Evolutionary conservation across 2,797 vertebrate genomes (phyloP).

Genomic region (Dryobates pubescens): DNA sequence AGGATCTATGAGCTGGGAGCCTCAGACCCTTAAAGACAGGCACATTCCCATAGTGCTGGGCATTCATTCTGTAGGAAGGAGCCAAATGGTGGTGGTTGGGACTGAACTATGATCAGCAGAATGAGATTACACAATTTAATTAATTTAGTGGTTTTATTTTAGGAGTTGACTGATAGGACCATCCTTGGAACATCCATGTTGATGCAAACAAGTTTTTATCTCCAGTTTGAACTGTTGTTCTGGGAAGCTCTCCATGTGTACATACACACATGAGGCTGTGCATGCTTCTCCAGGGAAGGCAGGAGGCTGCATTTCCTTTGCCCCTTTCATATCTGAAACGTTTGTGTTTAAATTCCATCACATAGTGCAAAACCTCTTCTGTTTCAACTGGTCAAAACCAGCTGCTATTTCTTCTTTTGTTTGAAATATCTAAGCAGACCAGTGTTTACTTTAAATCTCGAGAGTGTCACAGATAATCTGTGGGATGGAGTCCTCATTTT

Average conservation of each 20-base stretch:
- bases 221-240: background rate
- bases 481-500: slow-evolving; percentile 53
- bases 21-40: background rate
- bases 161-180: background rate
- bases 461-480: slow-evolving; percentile 63
- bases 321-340: background rate
- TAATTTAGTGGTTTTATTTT: background rate
- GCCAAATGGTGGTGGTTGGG: background rate
- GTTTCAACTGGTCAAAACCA: slow-evolving; percentile 27
- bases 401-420: slow-evolving; percentile 59
- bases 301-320: background rate
- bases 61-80: background rate
- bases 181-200: background rate
- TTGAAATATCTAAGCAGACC: slow-evolving; percentile 40
- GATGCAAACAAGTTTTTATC: background rate
- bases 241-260: background rate
- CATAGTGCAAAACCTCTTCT: background rate
- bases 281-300: background rate
- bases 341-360: slow-evolving; percentile 45
- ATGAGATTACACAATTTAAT: background rate
- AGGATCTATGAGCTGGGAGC: background rate
- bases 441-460: slow-evolving; percentile 57
- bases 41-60: background rate
- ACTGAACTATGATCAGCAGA: background rate
- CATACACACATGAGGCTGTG: fast-evolving